Evolutionary conservation across 2,113 vertebrate genomes (phyloP), one percentile per base, ranked within the genome.

Genomic region (Tachuris rubrigastra): DNA sequence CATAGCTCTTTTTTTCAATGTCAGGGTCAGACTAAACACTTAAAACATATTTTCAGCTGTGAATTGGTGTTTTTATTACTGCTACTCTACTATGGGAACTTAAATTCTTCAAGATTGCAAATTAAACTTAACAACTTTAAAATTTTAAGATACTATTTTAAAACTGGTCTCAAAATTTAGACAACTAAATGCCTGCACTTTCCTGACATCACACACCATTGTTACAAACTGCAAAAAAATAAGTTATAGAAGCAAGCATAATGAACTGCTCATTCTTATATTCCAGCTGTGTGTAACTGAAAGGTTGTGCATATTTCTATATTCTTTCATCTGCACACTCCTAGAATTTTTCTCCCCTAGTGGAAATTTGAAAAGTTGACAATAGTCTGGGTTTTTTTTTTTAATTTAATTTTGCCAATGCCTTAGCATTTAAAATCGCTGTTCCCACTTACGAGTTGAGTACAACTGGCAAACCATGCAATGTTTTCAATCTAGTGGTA

Each of bases 401-500:
- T 59, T 2, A 30, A 69, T 63, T 47, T 53, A 44, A 60, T 56
- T 91, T 74, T 79, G n/a, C n/a, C 47, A 63, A 58, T 27, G 50
- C 53, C 22, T 62, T 56, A 67, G 71, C n/a, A 63, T 59, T 90
- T 35, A 62, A 85, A 56, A 56, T 83, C 44, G 41, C n/a, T 49
- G 31, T 35, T 22, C 14, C 10, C 33, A n/a, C 8, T 30, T 56
- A 65, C 0, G 0, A 13, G 2, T 19, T n/a, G 33, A 72, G 37
- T 49, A 31, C 8, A 56, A 35, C 19, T 55, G 73, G 56, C n/a
- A 86, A 91, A 42, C 14, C 55, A 41, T 2, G 12, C 33, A 59
- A 31, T 21, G 49, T 41, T 85, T 71, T 30, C 44, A 42, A 24
- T 19, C 31, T 24, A 78, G 35, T 12, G 21, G 21, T 41, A 74